Evolutionary conservation across 2,797 vertebrate genomes (phyloP).

Genomic region (Microctenopoma lineatum): DNA sequence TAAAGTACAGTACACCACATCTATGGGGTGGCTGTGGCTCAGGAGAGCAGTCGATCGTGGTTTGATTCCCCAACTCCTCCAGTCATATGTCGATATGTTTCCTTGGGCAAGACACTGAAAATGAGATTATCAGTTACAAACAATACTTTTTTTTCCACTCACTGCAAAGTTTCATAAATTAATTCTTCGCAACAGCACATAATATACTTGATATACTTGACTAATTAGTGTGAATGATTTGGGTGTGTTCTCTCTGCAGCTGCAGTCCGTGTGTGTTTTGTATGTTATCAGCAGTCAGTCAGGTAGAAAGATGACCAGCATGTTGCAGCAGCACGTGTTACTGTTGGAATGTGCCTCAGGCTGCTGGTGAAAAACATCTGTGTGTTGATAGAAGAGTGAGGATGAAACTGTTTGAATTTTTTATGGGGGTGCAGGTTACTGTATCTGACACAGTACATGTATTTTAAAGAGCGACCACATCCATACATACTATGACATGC

Average conservation of each 20-base stretch:
- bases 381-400: conserved; percentile 26
- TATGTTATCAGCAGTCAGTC: conserved; percentile 66
- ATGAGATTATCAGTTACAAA: background rate
- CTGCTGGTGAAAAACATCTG: conserved; percentile 54
- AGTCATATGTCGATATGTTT: too few species aligned
- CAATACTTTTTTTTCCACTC: conserved; percentile 2
- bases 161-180: conserved; percentile 6
- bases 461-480: conserved; percentile 1
- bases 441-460: conserved; percentile 25
- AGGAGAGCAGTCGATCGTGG: too few species aligned
- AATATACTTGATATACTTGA: too few species aligned
- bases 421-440: conserved; percentile 2
- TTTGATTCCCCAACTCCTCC: too few species aligned
- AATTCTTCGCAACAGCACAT: background rate
- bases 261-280: conserved; percentile 34
- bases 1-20: too few species aligned
- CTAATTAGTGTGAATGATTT: conserved; percentile 26
- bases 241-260: conserved; percentile 24
- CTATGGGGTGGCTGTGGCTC: too few species aligned
- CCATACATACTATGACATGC: background rate
- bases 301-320: conserved; percentile 52
- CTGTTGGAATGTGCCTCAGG: conserved; percentile 74
- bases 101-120: too few species aligned
- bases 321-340: conserved; percentile 69
- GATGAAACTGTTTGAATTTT: conserved; percentile 24